Evolutionary conservation across 2,888 invertebrate genomes (phyloP), one percentile per base, ranked within the genome.

Genomic region (Tipula lateralis): DNA sequence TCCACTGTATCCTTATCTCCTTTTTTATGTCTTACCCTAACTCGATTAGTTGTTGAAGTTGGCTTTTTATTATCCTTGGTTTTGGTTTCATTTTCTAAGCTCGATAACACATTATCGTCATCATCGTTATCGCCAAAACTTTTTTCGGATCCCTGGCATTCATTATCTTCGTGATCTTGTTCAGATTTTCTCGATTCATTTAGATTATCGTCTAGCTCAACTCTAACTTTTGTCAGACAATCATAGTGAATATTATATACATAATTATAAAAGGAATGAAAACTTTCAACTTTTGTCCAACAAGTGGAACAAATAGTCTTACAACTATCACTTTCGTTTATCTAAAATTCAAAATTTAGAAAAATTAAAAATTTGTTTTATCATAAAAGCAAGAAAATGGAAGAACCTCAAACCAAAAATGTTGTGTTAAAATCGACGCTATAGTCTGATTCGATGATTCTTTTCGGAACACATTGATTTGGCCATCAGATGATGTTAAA

Each of bases 401-500:
- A 1, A 82, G 82, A 0, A 82, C 82, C 30, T 82, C 82, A 82
- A 82, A 82, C 82, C 82, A 82, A 82, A 82, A 82, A 82, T 82
- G 30, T n/a, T 32, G 82, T 6, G 29, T 6, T 30, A 82, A 66
- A 24, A 66, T 24, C 0, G 66, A 66, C 1, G 24, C 66, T 24
- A 66, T 9, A 66, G 0, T 24, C 7, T 66, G 39, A 2, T 19
- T 66, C 24, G 66, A 16, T 5, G 24, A 9, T 66, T 66, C 19
- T 24, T 24, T 9, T 2, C 24, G 19, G 66, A 66, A 66, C 16
- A 66, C 24, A 9, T 66, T 24, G 6, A 66, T 19, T 24, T 24
- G 7, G 9, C 24, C 24, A n/a, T 66, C 66, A 66, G 66, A n/a
- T n/a, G 39, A 39, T 39, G 19, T 66, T 66, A 66, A 66, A 66